These are phyloP conservation scores for Cynaeus angustus DNA, from an alignment of 2,888 invertebrate genomes.

Conservation along the genomic window DNA sequence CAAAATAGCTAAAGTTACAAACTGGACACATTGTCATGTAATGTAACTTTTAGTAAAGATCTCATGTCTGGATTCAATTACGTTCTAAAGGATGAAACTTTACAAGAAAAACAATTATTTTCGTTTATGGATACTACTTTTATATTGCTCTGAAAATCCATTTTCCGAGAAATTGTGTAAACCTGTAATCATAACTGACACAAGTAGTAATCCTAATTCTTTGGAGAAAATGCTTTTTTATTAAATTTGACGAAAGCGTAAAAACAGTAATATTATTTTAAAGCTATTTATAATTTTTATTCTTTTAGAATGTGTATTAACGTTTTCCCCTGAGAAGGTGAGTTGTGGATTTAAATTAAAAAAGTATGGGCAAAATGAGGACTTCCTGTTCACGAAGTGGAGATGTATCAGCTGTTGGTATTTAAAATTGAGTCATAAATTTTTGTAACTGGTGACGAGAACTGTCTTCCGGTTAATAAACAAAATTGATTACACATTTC, in stretches of 20 bases:
- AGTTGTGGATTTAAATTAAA: not conserved
- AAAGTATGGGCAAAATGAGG: not conserved
- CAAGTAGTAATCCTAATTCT: not conserved
- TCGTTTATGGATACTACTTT: not conserved
- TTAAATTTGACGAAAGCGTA: not conserved
- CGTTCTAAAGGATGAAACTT: not conserved
- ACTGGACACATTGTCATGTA: too few species aligned
- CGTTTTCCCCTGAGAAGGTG: not conserved
- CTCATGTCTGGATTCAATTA: not conserved
- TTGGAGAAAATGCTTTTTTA: too few species aligned
- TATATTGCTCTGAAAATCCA: not conserved
- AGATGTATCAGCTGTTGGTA: conserved; percentile 1
- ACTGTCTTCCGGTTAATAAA: not conserved
- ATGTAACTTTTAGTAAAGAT: not conserved
- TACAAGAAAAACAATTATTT: not conserved
- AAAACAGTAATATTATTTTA: too few species aligned
- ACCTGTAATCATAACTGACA: not conserved
- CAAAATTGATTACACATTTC: not conserved
- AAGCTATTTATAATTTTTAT: too few species aligned
- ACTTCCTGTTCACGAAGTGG: not conserved
- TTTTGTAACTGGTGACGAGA: not conserved
- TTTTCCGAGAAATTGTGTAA: not conserved
- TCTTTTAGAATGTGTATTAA: not conserved
- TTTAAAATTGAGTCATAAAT: conserved; percentile 4
- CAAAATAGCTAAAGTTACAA: too few species aligned